Percentiles rank a stretch among this genome's conserved stretches.
These are phyloP conservation scores for Rhea pennata DNA, from an alignment of 2,113 vertebrate species.

Conservation along the genomic window DNA sequence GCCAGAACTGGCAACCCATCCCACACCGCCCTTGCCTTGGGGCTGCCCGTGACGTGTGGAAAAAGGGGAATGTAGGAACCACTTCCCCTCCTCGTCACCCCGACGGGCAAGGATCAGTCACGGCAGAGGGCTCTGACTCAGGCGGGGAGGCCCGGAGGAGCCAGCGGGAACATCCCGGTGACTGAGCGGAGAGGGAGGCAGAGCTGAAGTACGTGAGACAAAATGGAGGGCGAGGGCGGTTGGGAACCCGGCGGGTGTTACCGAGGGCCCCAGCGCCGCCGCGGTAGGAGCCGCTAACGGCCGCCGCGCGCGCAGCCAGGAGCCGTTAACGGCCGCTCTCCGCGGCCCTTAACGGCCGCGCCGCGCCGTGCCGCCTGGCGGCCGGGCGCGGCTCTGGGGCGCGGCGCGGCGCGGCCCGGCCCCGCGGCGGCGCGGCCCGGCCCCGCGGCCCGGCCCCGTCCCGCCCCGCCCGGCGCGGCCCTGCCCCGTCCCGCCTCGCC, in stretches of 20 bases:
- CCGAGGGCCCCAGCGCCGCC: not conserved
- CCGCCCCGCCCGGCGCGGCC: no score
- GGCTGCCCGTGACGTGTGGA: fast-evolving
- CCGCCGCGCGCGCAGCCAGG: not conserved
- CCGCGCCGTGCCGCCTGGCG: not conserved
- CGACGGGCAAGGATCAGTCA: not conserved
- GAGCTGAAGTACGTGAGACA: not conserved
- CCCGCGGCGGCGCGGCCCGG: not conserved
- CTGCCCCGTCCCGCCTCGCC: no score
- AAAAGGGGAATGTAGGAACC: not conserved
- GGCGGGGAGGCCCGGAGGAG: not conserved
- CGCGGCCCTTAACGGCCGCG: not conserved
- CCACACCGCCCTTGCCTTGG: fast-evolving
- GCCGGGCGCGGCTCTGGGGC: not conserved
- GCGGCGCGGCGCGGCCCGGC: not conserved
- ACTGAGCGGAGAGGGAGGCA: not conserved
- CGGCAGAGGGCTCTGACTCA: not conserved
- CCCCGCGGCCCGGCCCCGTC: not conserved
- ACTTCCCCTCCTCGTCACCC: not conserved
- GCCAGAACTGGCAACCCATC: not conserved
- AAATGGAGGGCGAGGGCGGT: not conserved
- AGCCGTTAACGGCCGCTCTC: no score
- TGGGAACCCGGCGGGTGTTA: not conserved
- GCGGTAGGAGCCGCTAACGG: no score
- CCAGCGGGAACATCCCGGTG: not conserved